Evolutionary conservation across 23 tunicate genomes (phyloP).

Genomic region (Diplosoma virens): DNA sequence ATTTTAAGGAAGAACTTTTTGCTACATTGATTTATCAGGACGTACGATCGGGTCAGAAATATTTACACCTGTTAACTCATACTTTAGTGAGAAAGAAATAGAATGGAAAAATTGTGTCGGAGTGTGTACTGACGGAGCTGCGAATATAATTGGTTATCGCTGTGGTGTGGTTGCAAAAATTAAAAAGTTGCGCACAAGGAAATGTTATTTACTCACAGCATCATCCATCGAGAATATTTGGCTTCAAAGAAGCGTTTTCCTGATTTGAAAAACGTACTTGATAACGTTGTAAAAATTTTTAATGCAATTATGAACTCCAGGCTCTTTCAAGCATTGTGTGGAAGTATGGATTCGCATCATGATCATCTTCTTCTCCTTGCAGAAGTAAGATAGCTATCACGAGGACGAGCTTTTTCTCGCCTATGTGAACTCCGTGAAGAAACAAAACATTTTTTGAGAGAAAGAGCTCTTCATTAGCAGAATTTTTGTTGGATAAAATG

Average conservation of each 20-base stretch:
- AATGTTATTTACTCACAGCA: no score
- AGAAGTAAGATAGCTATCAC: neutral
- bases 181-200: neutral
- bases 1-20: no score
- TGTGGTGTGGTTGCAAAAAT: conserved; percentile 4
- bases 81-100: neutral
- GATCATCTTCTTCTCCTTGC: no score
- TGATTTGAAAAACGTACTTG: neutral
- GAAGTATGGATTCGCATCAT: no score
- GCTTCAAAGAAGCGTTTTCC: neutral
- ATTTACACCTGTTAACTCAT: neutral
- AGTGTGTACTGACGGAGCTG: conserved; percentile 3
- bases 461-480: neutral
- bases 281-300: neutral
- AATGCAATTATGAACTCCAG: conserved; percentile 1
- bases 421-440: neutral
- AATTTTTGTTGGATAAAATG: conserved; percentile 1
- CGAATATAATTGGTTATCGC: neutral
- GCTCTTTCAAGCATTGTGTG: no score
- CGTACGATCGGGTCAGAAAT: neutral
- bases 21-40: no score
- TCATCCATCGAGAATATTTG: conserved; percentile 5
- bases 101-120: conserved; percentile 9
- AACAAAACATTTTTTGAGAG: neutral
- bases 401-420: neutral